Percentiles rank a stretch among this genome's conserved stretches.
These are phyloP conservation scores for Drosophila jambulina DNA, from an alignment of 1,140 invertebrate species.

Conservation along the genomic window DNA sequence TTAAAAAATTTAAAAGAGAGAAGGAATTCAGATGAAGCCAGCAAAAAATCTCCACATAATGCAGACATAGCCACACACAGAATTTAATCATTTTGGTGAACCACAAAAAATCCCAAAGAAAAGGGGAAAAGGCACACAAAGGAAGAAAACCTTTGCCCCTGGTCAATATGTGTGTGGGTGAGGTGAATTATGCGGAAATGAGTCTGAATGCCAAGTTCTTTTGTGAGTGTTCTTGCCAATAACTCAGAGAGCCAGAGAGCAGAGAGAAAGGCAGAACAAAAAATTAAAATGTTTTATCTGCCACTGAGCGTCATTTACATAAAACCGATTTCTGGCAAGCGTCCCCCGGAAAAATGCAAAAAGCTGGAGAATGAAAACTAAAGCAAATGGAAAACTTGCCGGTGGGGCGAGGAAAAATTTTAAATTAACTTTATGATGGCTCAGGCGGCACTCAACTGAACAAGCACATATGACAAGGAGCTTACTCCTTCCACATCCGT, in stretches of 20 bases:
- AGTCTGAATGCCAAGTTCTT: conserved; percentile 58
- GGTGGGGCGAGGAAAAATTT: conserved; percentile 46
- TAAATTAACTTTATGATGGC: conserved; percentile 75
- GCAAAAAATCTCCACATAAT: conserved; percentile 17
- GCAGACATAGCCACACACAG: conserved; percentile 19
- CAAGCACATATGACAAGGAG: conserved; percentile 63
- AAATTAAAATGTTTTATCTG: conserved; percentile 68
- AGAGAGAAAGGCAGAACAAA: conserved; percentile 3
- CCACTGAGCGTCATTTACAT: conserved; percentile 67
- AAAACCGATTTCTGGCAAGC: conserved; percentile 69
- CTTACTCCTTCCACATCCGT: background rate
- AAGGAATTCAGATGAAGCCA: background rate
- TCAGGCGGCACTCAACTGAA: conserved; percentile 60
- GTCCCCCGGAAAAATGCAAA: conserved; percentile 16
- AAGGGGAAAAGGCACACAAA: background rate
- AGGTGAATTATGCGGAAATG: conserved; percentile 37
- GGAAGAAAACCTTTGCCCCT: conserved; percentile 7
- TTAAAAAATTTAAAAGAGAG: background rate
- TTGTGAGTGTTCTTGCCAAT: conserved; percentile 70
- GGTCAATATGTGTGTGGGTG: conserved; percentile 26
- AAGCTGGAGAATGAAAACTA: conserved; percentile 44
- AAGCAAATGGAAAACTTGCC: conserved; percentile 52
- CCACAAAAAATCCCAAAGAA: conserved; percentile 22
- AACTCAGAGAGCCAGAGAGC: conserved; percentile 45
- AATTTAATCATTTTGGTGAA: conserved; percentile 39